A percentile compares a stretch with the other conserved stretches of the same genome.
These are phyloP conservation scores for Sorex maritimensis DNA, from an alignment of 2,797 vertebrate genomes.

Conservation along the genomic window DNA sequence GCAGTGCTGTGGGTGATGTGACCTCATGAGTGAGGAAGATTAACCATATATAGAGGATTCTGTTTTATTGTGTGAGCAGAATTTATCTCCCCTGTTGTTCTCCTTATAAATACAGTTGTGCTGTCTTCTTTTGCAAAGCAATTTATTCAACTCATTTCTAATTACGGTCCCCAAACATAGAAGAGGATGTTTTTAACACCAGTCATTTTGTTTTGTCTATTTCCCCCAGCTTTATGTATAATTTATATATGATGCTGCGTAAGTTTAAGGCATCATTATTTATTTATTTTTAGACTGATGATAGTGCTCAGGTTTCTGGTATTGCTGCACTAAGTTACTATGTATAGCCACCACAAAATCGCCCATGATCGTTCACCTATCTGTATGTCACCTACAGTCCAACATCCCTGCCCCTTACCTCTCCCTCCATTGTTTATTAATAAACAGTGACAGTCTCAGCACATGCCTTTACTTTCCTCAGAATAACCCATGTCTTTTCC, in stretches of 20 bases:
- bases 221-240: neutral
- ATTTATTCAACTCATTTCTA: neutral
- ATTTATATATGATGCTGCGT: neutral
- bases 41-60: fast-evolving
- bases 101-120: neutral
- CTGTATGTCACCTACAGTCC: too few species aligned
- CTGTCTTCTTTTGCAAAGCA: neutral
- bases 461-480: too few species aligned
- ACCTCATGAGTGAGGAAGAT: fast-evolving
- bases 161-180: neutral
- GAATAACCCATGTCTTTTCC: too few species aligned
- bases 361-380: too few species aligned
- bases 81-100: neutral
- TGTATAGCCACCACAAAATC: too few species aligned
- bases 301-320: too few species aligned
- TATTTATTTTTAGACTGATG: neutral
- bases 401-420: too few species aligned
- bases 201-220: neutral
- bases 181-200: neutral
- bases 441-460: too few species aligned
- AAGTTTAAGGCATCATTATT: neutral
- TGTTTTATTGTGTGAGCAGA: neutral
- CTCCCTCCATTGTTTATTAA: too few species aligned
- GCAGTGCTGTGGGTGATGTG: fast-evolving
- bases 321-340: too few species aligned